A percentile compares a stretch with the other conserved stretches of the same genome.
These are phyloP conservation scores for Pygocentrus nattereri DNA, from an alignment of 2,797 vertebrate genomes.

Conservation along the genomic window DNA sequence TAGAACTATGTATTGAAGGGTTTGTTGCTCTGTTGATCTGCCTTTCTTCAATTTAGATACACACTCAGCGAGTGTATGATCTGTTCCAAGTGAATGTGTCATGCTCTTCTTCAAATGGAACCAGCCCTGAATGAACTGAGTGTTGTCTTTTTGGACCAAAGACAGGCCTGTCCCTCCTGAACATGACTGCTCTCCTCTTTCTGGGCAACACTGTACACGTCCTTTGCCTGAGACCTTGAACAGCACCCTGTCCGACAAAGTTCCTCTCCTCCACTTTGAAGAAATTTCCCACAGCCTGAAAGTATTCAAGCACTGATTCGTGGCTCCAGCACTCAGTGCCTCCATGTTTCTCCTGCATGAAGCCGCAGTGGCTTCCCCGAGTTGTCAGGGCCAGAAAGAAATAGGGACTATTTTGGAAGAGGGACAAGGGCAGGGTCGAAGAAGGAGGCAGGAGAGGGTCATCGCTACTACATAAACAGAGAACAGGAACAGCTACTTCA, in stretches of 20 bases:
- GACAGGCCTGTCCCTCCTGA: constrained; percentile 61
- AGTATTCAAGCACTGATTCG: constrained; percentile 82
- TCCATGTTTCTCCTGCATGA: constrained; percentile 64
- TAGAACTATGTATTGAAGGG: neutral
- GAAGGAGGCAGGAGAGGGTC: constrained; percentile 82
- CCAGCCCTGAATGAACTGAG: constrained; percentile 28
- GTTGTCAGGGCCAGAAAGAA: constrained; percentile 85
- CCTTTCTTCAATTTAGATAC: neutral
- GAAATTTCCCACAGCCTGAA: constrained; percentile 83
- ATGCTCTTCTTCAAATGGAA: constrained; percentile 36
- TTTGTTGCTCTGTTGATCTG: neutral
- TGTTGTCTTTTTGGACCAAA: constrained; percentile 31
- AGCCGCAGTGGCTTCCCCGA: constrained; percentile 88
- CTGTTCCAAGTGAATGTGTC: constrained; percentile 86
- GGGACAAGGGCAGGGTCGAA: constrained; percentile 76
- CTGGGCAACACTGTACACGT: constrained; percentile 41
- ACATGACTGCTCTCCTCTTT: constrained; percentile 62
- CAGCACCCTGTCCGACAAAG: constrained; percentile 50
- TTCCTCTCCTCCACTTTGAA: constrained; percentile 79
- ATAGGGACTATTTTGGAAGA: constrained; percentile 87
- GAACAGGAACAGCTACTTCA: constrained; percentile 86
- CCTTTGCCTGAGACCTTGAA: constrained; percentile 52
- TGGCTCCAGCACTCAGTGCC: constrained; percentile 81
- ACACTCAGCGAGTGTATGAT: constrained; percentile 84
- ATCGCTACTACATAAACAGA: constrained; percentile 85